Evolutionary conservation across 2,888 invertebrate genomes (phyloP).

Genomic region (Nemoura dubitans): DNA sequence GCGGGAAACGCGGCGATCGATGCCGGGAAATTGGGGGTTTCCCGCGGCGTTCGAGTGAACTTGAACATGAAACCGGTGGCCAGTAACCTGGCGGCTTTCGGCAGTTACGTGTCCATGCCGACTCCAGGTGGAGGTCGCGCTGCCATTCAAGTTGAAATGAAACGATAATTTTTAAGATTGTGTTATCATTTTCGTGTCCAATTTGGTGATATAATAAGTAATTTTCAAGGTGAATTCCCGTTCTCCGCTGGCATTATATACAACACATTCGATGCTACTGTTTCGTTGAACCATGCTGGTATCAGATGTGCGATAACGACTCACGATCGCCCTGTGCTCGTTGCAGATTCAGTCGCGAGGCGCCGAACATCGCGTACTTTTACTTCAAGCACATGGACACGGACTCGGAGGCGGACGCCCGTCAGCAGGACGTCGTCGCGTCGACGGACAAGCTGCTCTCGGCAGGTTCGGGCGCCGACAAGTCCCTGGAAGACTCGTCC

Average conservation of each 20-base stretch:
- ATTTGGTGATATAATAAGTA: neutral
- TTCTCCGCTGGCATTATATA: neutral
- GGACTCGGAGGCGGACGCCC: conserved; percentile 76
- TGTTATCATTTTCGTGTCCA: neutral
- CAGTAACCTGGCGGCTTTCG: neutral
- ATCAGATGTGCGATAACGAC: neutral
- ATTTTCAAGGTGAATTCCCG: neutral
- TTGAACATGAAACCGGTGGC: neutral
- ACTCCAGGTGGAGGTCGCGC: too few relatives aligned
- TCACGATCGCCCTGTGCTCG: neutral
- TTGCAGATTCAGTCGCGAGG: conserved; percentile 75
- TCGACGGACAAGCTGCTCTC: conserved; percentile 59
- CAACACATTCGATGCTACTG: too few relatives aligned
- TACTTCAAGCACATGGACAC: conserved; percentile 89
- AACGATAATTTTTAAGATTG: neutral
- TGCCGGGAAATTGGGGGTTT: neutral
- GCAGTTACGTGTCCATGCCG: neutral
- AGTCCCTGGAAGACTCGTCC: conserved; percentile 63
- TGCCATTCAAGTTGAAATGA: neutral
- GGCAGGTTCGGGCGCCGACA: conserved; percentile 51
- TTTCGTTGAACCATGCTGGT: too few relatives aligned
- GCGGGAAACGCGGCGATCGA: neutral
- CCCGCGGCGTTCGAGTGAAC: neutral
- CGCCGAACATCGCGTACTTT: conserved; percentile 81
- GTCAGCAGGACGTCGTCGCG: neutral